phyloP scores from a whole-genome alignment of 2,797 vertebrate genomes.

The Silurus lanzhouensis region DNA sequence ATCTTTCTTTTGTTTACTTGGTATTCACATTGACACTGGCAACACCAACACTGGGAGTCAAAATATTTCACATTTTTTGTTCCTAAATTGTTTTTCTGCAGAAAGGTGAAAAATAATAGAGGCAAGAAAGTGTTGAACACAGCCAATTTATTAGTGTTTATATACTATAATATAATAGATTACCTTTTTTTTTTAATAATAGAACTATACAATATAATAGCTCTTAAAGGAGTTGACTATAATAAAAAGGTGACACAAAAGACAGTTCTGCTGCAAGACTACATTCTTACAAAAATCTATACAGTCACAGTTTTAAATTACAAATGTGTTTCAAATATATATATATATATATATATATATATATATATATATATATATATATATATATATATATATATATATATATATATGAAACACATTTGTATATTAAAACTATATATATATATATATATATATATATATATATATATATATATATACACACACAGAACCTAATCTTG shows the following conservation, averaged over 20 bases:
- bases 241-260: not conserved
- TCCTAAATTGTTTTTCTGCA: not conserved
- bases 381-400: too few relatives aligned
- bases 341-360: too few relatives aligned
- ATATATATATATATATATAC: too few relatives aligned
- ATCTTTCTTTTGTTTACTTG: constrained; percentile 52
- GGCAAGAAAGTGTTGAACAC: not conserved
- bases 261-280: not conserved
- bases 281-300: not conserved
- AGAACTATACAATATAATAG: too few relatives aligned
- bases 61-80: constrained; percentile 30
- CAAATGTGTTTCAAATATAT: not conserved
- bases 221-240: too few relatives aligned
- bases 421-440: too few relatives aligned
- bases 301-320: not conserved
- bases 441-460: too few relatives aligned
- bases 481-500: not conserved
- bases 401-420: too few relatives aligned
- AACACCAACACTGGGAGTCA: constrained; percentile 29
- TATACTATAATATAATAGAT: constrained; percentile 9
- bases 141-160: constrained; percentile 17
- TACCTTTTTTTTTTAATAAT: constrained; percentile 39
- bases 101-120: constrained; percentile 11
- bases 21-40: constrained; percentile 55
- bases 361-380: too few relatives aligned